A percentile compares a stretch with the other conserved stretches of the same genome.
Evolutionary conservation across 2,888 invertebrate species (phyloP).

Genomic region (Glaucopsyche alexis): DNA sequence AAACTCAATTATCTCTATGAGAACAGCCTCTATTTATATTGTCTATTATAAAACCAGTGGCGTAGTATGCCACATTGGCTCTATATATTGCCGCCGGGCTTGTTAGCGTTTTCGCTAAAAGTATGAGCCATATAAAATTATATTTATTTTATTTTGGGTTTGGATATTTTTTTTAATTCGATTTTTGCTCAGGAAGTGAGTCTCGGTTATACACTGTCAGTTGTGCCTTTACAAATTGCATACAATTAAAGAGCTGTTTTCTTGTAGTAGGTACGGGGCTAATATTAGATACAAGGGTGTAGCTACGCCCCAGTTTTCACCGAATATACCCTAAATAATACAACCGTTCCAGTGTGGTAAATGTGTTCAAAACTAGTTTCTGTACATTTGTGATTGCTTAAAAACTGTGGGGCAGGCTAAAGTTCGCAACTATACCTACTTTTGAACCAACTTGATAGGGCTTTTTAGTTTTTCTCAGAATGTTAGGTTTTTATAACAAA

Average conservation of each 20-base stretch:
- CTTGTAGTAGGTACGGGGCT: too few relatives aligned
- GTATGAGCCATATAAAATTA: too few relatives aligned
- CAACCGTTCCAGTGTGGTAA: neutral
- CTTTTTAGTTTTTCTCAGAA: conserved; percentile 1
- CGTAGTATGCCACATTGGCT: neutral
- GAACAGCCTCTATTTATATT: neutral
- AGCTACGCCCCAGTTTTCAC: neutral
- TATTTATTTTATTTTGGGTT: too few relatives aligned
- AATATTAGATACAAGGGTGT: too few relatives aligned
- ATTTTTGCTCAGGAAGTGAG: too few relatives aligned
- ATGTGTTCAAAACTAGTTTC: conserved; percentile 5
- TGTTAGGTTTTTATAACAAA: neutral
- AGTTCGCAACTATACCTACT: neutral
- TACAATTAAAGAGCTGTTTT: too few relatives aligned
- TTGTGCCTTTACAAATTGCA: too few relatives aligned
- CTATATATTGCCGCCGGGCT: neutral
- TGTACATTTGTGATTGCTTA: conserved; percentile 3
- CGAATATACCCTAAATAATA: neutral
- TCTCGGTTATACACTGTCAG: too few relatives aligned
- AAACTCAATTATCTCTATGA: conserved; percentile 3
- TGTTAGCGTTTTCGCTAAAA: too few relatives aligned
- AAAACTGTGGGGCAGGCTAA: neutral
- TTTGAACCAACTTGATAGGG: neutral
- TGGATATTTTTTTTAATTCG: too few relatives aligned
- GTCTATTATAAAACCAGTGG: neutral